Conservation (phyloP, 2,113 vertebrate species). For the Ancistrus triradiatus region DNA sequence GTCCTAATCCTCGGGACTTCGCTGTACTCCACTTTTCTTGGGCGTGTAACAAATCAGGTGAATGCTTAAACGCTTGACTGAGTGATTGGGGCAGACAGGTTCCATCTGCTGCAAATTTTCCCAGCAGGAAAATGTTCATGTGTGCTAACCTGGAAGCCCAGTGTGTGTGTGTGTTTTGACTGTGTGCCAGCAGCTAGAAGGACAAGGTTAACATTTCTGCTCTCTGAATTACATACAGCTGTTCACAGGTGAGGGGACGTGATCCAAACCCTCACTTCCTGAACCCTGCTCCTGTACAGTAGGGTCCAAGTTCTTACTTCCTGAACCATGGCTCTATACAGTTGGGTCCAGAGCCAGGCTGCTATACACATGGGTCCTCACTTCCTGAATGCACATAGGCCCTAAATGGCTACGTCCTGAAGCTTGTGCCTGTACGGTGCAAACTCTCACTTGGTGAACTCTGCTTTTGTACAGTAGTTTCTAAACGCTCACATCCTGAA, state of each 20-base stretch:
- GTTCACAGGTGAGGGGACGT: background rate
- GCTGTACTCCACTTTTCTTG: constrained; percentile 9
- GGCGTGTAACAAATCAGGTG: constrained; percentile 36
- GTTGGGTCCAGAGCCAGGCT: background rate
- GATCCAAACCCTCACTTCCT: constrained; percentile 5
- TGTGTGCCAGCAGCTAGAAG: constrained; percentile 17
- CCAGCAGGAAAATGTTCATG: constrained; percentile 37
- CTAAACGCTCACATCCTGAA: no score
- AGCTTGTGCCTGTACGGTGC: no score
- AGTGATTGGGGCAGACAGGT: constrained; percentile 45
- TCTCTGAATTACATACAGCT: background rate
- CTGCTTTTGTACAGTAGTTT: no score
- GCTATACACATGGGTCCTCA: no score
- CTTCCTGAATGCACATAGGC: no score
- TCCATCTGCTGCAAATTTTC: constrained; percentile 52
- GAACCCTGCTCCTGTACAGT: background rate
- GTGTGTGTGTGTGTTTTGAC: constrained; percentile 44
- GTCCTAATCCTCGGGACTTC: background rate
- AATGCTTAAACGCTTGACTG: constrained; percentile 27
- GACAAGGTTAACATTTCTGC: constrained; percentile 27
- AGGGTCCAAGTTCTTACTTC: background rate
- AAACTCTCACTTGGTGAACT: no score
- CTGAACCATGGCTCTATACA: background rate
- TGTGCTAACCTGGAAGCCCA: constrained; percentile 39
- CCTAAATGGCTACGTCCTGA: no score